Percentiles rank a stretch among this genome's conserved stretches.
These are phyloP conservation scores for Drosophila fungiperda DNA, from an alignment of 2,888 invertebrate genomes.

Conservation along the genomic window DNA sequence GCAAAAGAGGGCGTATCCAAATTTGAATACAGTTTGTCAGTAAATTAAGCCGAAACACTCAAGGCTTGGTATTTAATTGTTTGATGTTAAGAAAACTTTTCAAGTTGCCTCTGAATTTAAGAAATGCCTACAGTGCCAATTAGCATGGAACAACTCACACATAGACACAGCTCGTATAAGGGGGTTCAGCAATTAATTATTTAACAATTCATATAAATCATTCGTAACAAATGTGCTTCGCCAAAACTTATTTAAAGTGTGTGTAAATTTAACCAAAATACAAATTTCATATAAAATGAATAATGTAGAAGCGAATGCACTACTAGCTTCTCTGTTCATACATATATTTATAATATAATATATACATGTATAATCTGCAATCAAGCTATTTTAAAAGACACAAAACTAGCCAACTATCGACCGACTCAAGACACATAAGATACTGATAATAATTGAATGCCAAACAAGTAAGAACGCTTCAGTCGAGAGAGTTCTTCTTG, in stretches of 20 bases:
- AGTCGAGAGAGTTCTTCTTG: background rate
- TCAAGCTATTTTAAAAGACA: background rate
- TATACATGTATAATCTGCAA: background rate
- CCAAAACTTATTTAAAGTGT: background rate
- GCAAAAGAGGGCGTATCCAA: slow-evolving; percentile 35
- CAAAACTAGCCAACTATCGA: background rate
- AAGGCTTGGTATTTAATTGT: slow-evolving; percentile 2
- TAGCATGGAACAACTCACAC: background rate
- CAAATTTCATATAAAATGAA: background rate
- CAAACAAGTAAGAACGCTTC: background rate
- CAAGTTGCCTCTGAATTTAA: slow-evolving; percentile 27
- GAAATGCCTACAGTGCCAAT: background rate
- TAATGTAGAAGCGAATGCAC: background rate
- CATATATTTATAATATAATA: background rate
- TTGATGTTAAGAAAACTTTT: slow-evolving; percentile 39
- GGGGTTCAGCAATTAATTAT: background rate
- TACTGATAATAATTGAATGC: background rate
- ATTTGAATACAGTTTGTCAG: slow-evolving; percentile 55
- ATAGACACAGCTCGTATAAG: background rate
- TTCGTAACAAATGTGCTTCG: background rate
- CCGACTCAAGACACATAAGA: background rate
- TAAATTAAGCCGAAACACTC: slow-evolving; percentile 47
- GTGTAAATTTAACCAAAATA: background rate
- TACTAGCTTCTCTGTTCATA: background rate
- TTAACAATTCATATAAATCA: background rate